Evolutionary conservation across 2,888 invertebrate species (phyloP), one percentile per base, ranked within the genome.

Genomic region (Morpho helenor): DNA sequence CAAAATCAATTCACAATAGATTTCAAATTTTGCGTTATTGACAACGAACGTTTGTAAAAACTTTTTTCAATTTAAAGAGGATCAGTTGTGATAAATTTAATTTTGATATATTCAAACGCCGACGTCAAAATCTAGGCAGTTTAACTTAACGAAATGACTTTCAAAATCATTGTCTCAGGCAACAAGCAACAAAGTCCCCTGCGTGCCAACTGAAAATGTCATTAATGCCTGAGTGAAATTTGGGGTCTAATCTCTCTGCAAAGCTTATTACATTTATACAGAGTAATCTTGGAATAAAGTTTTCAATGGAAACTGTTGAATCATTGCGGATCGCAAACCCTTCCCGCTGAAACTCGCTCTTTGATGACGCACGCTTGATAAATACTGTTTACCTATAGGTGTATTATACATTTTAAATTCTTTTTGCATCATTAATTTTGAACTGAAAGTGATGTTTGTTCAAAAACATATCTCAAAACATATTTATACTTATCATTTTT

Each of bases 221-320:
- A 89, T 89, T 90, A 90, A 88, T 87, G 88, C 83, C 85, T 82
- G 85, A 88, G 87, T 86, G 86, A 87, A 88, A 87, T 83, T 87
- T 85, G 82, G 86, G 86, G 83, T 83, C 85, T 88, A 89, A 89
- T 89, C 89, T 87, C 88, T 88, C 82, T 82, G 87, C 84, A 85
- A 86, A 89, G 88, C 89, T 88, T 88, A 89, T 89, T 89, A 87
- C 90, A 88, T 87, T 89, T 88, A 89, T 88, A 88, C 84, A 86
- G 81, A 87, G 87, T 87, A 88, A 89, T 90, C 90, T 90, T 84
- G 76, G 87, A 89, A 87, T 89, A 88, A 89, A 90, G 84, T 89
- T 89, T 84, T 89, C 83, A 87, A 90, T 88, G 80, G 85, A 87
- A 89, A 87, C 75, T 84, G 90, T 80, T 80, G 83, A 85, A 81